Evolutionary conservation across 2,113 vertebrate genomes (phyloP), one percentile per base, ranked within the genome.

Genomic region (Paracanthobrama guichenoti): DNA sequence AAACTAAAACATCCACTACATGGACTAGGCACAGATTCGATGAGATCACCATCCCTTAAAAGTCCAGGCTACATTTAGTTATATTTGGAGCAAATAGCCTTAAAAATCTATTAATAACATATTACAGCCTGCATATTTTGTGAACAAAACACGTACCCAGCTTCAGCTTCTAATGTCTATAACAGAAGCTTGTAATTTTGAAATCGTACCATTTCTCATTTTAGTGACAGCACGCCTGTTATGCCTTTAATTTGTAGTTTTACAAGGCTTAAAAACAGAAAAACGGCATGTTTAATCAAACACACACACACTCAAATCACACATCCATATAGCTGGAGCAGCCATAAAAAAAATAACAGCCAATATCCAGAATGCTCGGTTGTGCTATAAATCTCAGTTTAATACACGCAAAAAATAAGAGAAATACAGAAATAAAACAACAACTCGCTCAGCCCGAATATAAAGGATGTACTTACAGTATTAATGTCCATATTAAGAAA

Each of bases 401-500:
- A 64, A 66, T 64, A 67, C 31, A 85, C 76, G 22, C 39, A 77
- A 64, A 82, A 67, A 66, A 59, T 31, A 53, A 76, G 50, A 67
- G 46, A 55, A 64, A 44, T 73, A 48, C 28, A 42, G 59, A 77
- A 50, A 79, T 71, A 48, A 71, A 42, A 50, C 76, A 79, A 80
- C 66, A 72, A 74, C 57, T 62, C 28, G 7, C 16, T 66, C 22
- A 10, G 66, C n/a, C 48, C n/a, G 44, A 74, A 55, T 53, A 57
- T 86, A 59, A 64, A 50, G n/a, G 35, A 76, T 39, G 48, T 83
- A 80, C 28, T 74, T 55, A 79, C 75, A n/a, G n/a, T 72, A 60
- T 55, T 35, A 53, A 79, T 85, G 87, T 91, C 42, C 71, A 84
- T 90, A 91, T 87, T 88, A 88, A 89, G 88, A 91, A 87, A 64